These are phyloP conservation scores for Tenthredo livida DNA, from an alignment of 2,888 invertebrate species.

Conservation along the genomic window DNA sequence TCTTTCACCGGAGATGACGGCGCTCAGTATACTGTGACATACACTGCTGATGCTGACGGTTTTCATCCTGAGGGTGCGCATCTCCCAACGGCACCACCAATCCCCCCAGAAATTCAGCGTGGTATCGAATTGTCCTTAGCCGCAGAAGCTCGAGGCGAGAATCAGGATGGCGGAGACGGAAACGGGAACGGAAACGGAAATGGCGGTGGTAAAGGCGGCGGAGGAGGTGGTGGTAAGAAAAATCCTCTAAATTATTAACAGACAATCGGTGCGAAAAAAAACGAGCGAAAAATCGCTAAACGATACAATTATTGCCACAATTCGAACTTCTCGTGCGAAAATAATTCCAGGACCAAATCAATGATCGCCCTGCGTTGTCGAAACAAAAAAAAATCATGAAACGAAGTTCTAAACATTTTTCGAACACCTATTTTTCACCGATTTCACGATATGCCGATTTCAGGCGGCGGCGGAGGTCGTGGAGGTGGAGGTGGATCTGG, in stretches of 20 bases:
- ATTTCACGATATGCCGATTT: neutral
- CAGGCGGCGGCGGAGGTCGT: conserved; percentile 54
- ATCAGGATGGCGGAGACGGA: conserved; percentile 69
- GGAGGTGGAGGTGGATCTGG: conserved; percentile 51
- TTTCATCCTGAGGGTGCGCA: conserved; percentile 73
- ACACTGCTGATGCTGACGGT: conserved; percentile 73
- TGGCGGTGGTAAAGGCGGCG: conserved; percentile 55
- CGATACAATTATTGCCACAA: neutral
- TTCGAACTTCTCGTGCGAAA: neutral
- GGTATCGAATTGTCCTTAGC: conserved; percentile 72
- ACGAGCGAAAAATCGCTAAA: neutral
- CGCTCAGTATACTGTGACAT: conserved; percentile 69
- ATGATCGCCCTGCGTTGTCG: too few relatives aligned
- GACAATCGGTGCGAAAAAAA: neutral
- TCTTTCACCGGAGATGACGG: conserved; percentile 73
- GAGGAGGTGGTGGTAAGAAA: conserved; percentile 55
- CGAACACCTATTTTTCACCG: neutral
- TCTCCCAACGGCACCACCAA: conserved; percentile 73
- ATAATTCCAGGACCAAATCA: neutral
- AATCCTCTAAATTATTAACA: neutral
- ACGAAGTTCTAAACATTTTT: neutral
- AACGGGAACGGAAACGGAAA: conserved; percentile 60
- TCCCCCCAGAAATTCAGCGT: conserved; percentile 73
- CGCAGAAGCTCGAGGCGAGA: conserved; percentile 73
- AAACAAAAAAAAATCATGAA: neutral